Base-by-base conservation (phyloP, 2,113 vertebrate species). In the Myxocyprinus asiaticus region DNA sequence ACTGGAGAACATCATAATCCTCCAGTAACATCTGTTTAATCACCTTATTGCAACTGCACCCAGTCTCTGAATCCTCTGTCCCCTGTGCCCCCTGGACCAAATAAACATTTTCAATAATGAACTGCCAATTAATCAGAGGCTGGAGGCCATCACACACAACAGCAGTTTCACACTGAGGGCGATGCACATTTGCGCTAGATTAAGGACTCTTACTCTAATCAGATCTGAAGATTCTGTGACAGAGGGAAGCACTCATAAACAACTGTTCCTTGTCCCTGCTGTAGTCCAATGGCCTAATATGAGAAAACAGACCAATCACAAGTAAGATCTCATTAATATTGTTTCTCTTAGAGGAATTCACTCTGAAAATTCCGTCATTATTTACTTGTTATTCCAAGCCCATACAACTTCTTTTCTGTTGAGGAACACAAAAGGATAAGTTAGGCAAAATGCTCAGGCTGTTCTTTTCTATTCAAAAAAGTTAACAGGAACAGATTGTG, bases 71-170 rank as follows among this genome's bases (percentile, higher is more conserved):
- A 73, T 78, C 33, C 78, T 33, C 48, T 1, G 59, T 73, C 69
- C 59, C 63, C 63, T 7, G 45, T 55, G 63, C 62, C 67, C 63
- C 50, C 68, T 48, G 61, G 17, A 76, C 65, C 15, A 72, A 68
- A 67, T 72, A 79, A 79, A 70, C 61, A 79, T 55, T 65, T 69
- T 72, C 61, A 55, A 73, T 55, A 73, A 73, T 79, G 68, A 79
- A 72, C 56, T 51, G 15, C 78, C 64, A 79, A 68, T 79, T 82
- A 75, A 78, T 63, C 76, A 58, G 47, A 59, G 59, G 68, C 47
- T 63, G 56, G 55, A 75, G 64, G 64, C 63, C 65, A 72, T 67
- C 67, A 44, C 65, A 72, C 56, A 73, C 55, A 73, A 72, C 47
- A 61, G 14, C n/a, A 42, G 48, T 59, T 68, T 74, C 68, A 78